Base-by-base conservation (phyloP, 2,113 vertebrate species). In the Amblyornis subalaris region DNA sequence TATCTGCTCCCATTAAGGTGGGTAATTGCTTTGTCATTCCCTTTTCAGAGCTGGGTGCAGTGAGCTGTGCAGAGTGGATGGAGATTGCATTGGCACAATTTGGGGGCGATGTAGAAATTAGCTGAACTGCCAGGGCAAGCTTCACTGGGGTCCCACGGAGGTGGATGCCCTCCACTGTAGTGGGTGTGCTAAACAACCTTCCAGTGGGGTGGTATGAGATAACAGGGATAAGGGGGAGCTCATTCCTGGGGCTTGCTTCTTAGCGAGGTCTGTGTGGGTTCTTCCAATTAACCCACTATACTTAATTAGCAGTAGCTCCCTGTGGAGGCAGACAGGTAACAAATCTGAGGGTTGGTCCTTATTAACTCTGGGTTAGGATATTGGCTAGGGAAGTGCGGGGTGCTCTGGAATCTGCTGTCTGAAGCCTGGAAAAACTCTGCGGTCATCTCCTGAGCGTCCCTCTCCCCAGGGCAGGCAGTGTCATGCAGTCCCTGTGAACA, bases 11-110 rank as follows among this genome's bases (percentile, higher is more conserved):
- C 47, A 82, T 73, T 82, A 87, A 85, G 1, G 8, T 22, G 50
- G 65, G 33, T 79, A 87, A 96, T 93, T 96, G 88, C 88, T 96
- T 95, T 92, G 83, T 81, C 72, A 89, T 94, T 90, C 76, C 54
- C 72, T 64, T 80, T 60, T 51, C 73, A 69, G 90, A 87, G 85
- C 83, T 8, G 29, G 38, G 85, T 58, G 88, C 42, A 45, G 42
- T 66, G 90, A 92, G 58, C 92, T 90, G 90, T 92, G 82, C 64
- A 64, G 71, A 44, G 42, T 0, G 2, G 64, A 69, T 76, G 76
- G 71, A 73, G 89, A 88, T 57, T 85, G 54, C 58, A 14, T 21
- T 3, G 22, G 60, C 47, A 42, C 33, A 28, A 4, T 75, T 50
- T 66, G 45, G 47, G 65, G 70, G 35, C 42, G 40, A 66, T 40